Conservation (phyloP, 2,888 invertebrate genomes). For the Rotaria magnacalcarata region DNA sequence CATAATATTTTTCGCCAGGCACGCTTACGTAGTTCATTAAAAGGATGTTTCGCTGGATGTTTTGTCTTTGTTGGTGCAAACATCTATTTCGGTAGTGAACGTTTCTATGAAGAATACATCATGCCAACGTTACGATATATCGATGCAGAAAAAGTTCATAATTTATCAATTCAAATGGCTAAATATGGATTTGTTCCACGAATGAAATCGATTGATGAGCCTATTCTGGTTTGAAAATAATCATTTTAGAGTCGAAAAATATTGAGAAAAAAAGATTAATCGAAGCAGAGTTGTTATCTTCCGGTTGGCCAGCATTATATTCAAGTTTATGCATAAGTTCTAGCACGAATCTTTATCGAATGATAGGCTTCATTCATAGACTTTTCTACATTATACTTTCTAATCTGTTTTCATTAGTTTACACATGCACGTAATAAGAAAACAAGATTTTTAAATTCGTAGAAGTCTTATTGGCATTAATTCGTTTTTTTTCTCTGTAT, state of each 20-base stretch:
- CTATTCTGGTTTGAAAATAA: slow-evolving; percentile 63
- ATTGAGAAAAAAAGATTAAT: no score
- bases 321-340: no score
- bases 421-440: no score
- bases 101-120: slow-evolving; percentile 70
- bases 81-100: slow-evolving; percentile 72
- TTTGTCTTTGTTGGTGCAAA: slow-evolving; percentile 68
- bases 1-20: not conserved
- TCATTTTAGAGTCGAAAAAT: not conserved
- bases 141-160: slow-evolving; percentile 78
- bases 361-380: no score
- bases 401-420: no score
- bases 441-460: no score
- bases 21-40: not conserved
- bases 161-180: slow-evolving; percentile 70
- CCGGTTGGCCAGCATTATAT: no score
- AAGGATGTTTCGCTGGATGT: slow-evolving; percentile 64
- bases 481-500: no score
- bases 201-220: slow-evolving; percentile 65
- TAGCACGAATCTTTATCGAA: no score
- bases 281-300: no score
- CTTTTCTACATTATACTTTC: no score
- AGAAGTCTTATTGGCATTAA: no score
- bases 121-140: slow-evolving; percentile 69
- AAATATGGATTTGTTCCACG: slow-evolving; percentile 72